Conservation (phyloP, 2,113 vertebrate species). For the Recurvirostra avosetta region DNA sequence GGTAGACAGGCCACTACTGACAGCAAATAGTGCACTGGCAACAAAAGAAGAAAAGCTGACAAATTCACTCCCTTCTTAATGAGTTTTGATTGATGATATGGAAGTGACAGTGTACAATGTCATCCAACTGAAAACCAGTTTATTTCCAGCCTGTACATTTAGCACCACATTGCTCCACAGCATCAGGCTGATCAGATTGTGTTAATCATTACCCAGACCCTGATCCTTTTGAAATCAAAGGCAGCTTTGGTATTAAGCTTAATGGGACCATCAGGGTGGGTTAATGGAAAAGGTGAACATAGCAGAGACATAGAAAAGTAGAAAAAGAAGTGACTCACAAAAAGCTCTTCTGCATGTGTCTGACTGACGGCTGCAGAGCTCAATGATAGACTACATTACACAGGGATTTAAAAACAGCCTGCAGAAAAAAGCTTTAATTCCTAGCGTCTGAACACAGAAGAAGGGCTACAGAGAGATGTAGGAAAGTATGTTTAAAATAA, state of each 20-base stretch:
- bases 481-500: neutral
- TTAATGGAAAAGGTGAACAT: neutral
- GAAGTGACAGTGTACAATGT: neutral
- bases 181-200: neutral
- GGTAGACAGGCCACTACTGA: neutral
- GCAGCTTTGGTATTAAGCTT: neutral
- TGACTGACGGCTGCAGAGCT: neutral
- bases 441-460: neutral
- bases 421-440: neutral
- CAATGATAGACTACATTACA: neutral
- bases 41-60: neutral
- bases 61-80: neutral
- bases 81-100: neutral
- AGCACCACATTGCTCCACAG: neutral
- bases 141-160: neutral
- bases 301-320: neutral
- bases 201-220: neutral
- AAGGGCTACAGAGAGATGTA: neutral
- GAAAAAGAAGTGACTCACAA: neutral
- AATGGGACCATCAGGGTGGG: neutral
- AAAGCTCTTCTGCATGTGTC: neutral
- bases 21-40: neutral
- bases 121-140: neutral
- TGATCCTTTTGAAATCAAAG: neutral
- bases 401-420: neutral